phyloP scores from a whole-genome alignment of 2,113 vertebrate species.

The Laticauda laticaudata region DNA sequence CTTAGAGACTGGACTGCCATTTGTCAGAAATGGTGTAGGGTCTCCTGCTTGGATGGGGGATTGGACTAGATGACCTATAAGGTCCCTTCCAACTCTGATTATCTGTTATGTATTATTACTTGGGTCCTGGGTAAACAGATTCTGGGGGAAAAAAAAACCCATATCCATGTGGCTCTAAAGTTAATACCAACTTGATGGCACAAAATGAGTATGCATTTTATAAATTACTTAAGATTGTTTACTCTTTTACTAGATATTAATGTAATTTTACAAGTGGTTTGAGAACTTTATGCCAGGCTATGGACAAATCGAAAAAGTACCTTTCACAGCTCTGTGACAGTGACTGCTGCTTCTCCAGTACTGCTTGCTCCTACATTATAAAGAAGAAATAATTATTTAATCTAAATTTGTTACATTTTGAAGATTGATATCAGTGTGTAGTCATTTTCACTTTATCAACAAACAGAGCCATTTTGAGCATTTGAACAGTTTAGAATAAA shows the following conservation, averaged over 20 bases:
- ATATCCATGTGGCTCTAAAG: neutral
- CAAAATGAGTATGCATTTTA: neutral
- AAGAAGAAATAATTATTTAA: conserved; percentile 45
- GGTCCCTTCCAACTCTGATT: too few species aligned
- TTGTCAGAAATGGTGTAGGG: too few species aligned
- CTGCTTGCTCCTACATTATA: conserved; percentile 74
- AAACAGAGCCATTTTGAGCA: neutral
- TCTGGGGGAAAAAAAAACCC: neutral
- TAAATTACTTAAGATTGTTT: neutral
- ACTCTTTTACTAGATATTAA: neutral
- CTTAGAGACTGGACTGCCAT: too few species aligned
- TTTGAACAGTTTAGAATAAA: neutral
- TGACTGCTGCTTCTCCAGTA: conserved; percentile 77
- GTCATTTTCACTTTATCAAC: neutral
- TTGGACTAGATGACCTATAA: too few species aligned
- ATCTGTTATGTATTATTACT: too few species aligned
- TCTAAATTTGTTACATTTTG: neutral
- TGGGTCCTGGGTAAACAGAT: neutral
- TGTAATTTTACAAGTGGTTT: neutral
- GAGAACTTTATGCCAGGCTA: neutral
- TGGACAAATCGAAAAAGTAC: conserved; percentile 62
- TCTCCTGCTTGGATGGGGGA: too few species aligned
- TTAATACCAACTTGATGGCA: neutral
- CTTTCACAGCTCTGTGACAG: conserved; percentile 84
- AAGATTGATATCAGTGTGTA: neutral